phyloP scores from a whole-genome alignment of 92 coral and sea anemone species.

The Montipora capitata region DNA sequence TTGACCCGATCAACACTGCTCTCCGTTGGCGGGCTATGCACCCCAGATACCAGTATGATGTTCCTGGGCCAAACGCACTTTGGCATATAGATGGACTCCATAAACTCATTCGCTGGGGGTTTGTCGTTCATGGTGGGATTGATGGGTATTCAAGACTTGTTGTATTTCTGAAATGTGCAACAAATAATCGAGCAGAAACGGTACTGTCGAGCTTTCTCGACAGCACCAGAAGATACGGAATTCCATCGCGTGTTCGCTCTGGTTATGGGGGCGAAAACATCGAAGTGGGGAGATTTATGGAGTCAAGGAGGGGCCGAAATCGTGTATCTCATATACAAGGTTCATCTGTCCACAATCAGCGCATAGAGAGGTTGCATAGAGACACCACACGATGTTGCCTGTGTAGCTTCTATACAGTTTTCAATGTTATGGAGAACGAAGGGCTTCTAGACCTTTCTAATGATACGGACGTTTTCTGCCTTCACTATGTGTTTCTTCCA shows the following conservation, averaged over 20 bases:
- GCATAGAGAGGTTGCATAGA: constrained; percentile 69
- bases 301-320: constrained; percentile 4
- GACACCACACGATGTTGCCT: constrained; percentile 59
- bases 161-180: constrained; percentile 41
- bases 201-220: constrained; percentile 27
- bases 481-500: constrained; percentile 49
- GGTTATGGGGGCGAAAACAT: constrained; percentile 60
- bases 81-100: constrained; percentile 58
- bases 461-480: constrained; percentile 47
- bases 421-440: constrained; percentile 37
- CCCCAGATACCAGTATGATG: constrained; percentile 37
- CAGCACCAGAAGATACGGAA: constrained; percentile 38
- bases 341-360: constrained; percentile 61
- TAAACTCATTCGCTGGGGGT: constrained; percentile 54
- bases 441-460: constrained; percentile 23
- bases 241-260: constrained; percentile 56
- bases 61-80: constrained; percentile 56
- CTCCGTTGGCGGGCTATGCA: constrained; percentile 42
- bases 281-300: constrained; percentile 36
- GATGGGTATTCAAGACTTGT: not conserved
- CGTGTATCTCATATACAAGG: constrained; percentile 44
- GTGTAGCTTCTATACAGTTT: constrained; percentile 7
- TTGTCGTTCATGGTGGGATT: constrained; percentile 48
- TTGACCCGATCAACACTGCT: no score
- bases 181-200: constrained; percentile 48